phyloP scores from a whole-genome alignment of 2,888 invertebrate species.

The Nomada lathburiana region DNA sequence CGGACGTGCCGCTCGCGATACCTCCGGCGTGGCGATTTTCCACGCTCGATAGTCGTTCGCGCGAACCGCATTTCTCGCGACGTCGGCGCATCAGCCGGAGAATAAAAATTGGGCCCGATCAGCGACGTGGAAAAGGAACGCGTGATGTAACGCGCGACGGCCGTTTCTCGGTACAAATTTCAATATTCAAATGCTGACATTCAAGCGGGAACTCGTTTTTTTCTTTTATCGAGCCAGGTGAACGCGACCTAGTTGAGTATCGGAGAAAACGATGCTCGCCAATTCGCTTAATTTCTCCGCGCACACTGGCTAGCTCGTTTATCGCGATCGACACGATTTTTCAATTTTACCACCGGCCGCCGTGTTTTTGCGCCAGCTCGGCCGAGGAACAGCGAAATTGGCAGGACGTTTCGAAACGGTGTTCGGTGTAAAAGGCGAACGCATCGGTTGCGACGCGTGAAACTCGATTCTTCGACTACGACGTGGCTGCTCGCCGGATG shows the following conservation, averaged over 20 bases:
- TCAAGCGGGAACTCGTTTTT: constrained; percentile 29
- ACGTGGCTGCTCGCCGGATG: constrained; percentile 34
- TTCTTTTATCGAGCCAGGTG: background rate
- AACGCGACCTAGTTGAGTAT: constrained; percentile 23
- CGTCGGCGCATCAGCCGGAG: constrained; percentile 3
- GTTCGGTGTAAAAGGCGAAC: background rate
- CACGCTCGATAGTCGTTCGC: background rate
- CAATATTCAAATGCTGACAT: constrained; percentile 17
- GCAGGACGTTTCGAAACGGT: constrained; percentile 1
- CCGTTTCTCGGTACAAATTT: background rate
- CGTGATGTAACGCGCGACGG: constrained; percentile 25
- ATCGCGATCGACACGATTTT: constrained; percentile 25
- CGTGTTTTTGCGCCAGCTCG: background rate
- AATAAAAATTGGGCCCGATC: constrained; percentile 30
- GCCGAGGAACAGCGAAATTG: constrained; percentile 13
- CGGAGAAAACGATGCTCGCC: constrained; percentile 2
- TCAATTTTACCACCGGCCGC: background rate
- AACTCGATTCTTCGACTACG: constrained; percentile 7
- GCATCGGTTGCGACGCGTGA: constrained; percentile 8
- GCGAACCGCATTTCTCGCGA: constrained; percentile 16
- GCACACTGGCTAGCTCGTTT: background rate
- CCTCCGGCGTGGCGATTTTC: constrained; percentile 29
- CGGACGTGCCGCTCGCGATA: constrained; percentile 1
- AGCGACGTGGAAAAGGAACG: constrained; percentile 4
- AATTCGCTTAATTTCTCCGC: background rate